Percentiles rank a stretch among this genome's conserved stretches.
Conservation (phyloP, 2,888 invertebrate genomes). For the Bimastos eiseni region DNA sequence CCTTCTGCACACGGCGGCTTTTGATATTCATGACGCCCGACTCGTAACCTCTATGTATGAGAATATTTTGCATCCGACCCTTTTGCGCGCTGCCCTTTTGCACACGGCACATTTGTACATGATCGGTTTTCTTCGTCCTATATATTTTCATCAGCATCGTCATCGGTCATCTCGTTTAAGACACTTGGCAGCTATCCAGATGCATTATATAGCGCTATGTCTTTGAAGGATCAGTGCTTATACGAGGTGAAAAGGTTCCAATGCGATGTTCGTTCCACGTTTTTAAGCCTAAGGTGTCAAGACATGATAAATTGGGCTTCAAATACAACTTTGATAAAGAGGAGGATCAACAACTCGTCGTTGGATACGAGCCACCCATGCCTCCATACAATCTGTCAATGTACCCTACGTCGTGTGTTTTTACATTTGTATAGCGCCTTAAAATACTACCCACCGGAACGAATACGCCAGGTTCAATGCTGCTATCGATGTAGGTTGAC, state of each 20-base stretch:
- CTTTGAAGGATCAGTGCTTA: neutral
- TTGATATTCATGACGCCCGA: neutral
- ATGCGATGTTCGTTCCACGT: neutral
- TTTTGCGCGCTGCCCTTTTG: neutral
- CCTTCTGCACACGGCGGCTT: neutral
- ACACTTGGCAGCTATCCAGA: neutral
- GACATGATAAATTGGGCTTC: neutral
- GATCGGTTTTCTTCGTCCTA: neutral
- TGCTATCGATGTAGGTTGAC: neutral
- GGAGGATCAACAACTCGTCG: neutral
- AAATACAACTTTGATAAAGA: slow-evolving; percentile 5
- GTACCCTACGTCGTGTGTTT: neutral
- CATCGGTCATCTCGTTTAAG: slow-evolving; percentile 13
- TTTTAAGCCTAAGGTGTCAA: neutral
- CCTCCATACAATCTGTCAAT: neutral
- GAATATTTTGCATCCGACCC: neutral
- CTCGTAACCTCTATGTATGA: neutral
- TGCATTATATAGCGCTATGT: slow-evolving; percentile 1
- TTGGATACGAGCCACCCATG: neutral
- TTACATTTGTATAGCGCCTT: neutral
- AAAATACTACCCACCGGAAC: too few species aligned
- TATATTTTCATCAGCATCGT: neutral
- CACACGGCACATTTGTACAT: neutral
- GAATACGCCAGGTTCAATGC: neutral
- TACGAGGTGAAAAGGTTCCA: neutral